These are phyloP conservation scores for Cossypha caffra DNA, from an alignment of 2,797 vertebrate species.

Conservation along the genomic window DNA sequence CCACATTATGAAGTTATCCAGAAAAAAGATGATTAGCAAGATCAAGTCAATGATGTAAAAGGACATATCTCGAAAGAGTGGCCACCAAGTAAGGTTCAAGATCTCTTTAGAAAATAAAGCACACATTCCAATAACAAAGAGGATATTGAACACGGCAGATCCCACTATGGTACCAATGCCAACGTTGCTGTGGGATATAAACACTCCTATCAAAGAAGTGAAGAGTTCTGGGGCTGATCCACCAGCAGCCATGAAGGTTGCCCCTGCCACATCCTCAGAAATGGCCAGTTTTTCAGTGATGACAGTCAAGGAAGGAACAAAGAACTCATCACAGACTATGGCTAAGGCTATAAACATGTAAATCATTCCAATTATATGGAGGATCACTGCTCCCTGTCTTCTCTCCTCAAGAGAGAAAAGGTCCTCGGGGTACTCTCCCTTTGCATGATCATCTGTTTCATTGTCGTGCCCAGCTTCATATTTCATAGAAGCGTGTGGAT, in stretches of 20 bases:
- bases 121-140: slow-evolving; percentile 99
- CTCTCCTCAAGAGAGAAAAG: slow-evolving; percentile 86
- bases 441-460: slow-evolving; percentile 70
- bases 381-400: slow-evolving; percentile 87
- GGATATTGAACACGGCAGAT: slow-evolving; percentile 98
- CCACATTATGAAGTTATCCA: slow-evolving; percentile 94
- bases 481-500: slow-evolving; percentile 75
- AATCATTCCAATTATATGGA: slow-evolving; percentile 96
- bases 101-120: slow-evolving; percentile 98
- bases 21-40: slow-evolving; percentile 96
- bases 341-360: slow-evolving; percentile 99
- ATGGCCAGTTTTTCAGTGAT: slow-evolving; percentile 95
- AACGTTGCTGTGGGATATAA: slow-evolving; percentile 98
- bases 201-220: slow-evolving; percentile 97
- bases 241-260: slow-evolving; percentile 98
- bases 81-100: slow-evolving; percentile 98
- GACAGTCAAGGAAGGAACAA: slow-evolving; percentile 95
- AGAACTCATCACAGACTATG: slow-evolving; percentile 98
- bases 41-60: slow-evolving; percentile 97
- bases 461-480: slow-evolving; percentile 58
- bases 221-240: slow-evolving; percentile 98
- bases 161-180: slow-evolving; percentile 98
- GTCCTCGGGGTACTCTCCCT: slow-evolving; percentile 91
- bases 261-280: slow-evolving; percentile 96
- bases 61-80: slow-evolving; percentile 95